phyloP scores from a whole-genome alignment of 2,888 invertebrate genomes.

The Molorchus minor region DNA sequence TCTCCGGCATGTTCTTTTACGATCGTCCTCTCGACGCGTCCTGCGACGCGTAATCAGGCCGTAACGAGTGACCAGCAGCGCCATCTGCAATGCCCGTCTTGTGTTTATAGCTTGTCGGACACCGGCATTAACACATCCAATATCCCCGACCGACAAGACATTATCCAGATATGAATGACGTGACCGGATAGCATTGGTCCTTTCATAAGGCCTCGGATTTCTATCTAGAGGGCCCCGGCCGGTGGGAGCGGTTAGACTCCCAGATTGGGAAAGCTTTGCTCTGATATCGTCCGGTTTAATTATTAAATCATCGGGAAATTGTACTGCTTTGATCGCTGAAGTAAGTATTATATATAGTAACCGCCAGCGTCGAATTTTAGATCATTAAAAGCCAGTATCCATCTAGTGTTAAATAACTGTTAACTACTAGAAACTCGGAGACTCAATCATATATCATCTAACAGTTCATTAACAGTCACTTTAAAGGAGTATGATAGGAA shows the following conservation, averaged over 20 bases:
- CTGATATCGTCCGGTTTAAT: conserved; percentile 22
- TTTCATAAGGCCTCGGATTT: conserved; percentile 39
- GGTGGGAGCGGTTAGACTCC: conserved; percentile 27
- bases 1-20: conserved; percentile 30
- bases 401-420: too few species aligned
- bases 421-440: too few species aligned
- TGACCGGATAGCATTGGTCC: conserved; percentile 53
- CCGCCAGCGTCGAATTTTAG: background rate
- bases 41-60: conserved; percentile 57
- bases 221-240: conserved; percentile 28
- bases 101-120: conserved; percentile 63
- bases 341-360: conserved; percentile 4
- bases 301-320: conserved; percentile 29
- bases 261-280: background rate
- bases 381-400: background rate
- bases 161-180: conserved; percentile 64
- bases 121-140: conserved; percentile 64
- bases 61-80: conserved; percentile 59
- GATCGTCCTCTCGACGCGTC: conserved; percentile 35
- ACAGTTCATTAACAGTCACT: too few species aligned
- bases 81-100: conserved; percentile 62
- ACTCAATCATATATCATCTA: too few species aligned
- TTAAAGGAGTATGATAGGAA: background rate
- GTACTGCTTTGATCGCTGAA: too few species aligned
- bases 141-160: conserved; percentile 61